Conservation (phyloP, 2,888 invertebrate genomes). For the Psylliodes chrysocephalus region DNA sequence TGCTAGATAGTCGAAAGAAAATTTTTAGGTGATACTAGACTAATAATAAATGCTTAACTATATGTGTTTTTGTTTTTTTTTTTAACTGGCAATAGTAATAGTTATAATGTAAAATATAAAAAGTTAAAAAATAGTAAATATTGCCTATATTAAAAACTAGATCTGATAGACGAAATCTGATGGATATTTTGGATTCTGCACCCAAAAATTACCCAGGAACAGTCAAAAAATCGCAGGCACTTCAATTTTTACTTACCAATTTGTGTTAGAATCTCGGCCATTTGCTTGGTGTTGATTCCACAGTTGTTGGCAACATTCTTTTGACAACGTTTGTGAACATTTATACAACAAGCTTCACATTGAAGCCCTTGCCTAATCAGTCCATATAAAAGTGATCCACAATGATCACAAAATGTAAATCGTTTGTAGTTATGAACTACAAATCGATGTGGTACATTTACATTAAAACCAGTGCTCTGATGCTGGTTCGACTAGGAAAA, state of each 20-base stretch:
- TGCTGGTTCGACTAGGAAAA: conserved; percentile 64
- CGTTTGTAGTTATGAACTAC: conserved; percentile 96
- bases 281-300: conserved; percentile 95
- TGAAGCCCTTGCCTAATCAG: conserved; percentile 96
- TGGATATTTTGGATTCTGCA: no score
- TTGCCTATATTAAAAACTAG: no score
- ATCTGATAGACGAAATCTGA: no score
- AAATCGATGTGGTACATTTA: conserved; percentile 98
- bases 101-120: no score
- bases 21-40: no score
- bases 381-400: conserved; percentile 96
- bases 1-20: no score
- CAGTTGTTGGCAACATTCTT: conserved; percentile 99
- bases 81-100: no score
- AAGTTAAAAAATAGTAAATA: no score
- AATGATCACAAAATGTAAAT: conserved; percentile 99
- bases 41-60: no score
- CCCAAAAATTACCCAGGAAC: no score
- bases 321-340: conserved; percentile 98
- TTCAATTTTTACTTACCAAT: conserved; percentile 74
- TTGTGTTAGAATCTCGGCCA: conserved; percentile 92
- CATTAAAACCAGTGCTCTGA: conserved; percentile 84
- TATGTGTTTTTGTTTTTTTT: no score
- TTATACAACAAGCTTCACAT: conserved; percentile 95
- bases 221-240: no score